Conservation (phyloP, 1,140 invertebrate species). For the Aphelinus certus region DNA sequence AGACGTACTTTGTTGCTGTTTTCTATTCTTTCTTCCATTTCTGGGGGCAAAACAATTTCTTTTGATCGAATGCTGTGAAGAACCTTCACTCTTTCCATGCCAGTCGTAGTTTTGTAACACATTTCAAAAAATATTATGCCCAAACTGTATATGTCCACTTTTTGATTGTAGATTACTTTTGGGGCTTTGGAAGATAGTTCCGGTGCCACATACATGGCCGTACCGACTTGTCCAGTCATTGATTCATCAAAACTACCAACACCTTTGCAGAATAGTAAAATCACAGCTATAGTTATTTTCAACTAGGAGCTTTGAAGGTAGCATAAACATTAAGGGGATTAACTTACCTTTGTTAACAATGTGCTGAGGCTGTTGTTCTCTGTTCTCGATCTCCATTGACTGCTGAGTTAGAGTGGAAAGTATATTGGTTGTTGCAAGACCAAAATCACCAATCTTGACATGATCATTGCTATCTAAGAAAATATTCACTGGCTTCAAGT, state of each 20-base stretch:
- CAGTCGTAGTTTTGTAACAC: conserved; percentile 85
- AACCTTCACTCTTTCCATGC: conserved; percentile 88
- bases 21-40: conserved; percentile 64
- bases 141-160: conserved; percentile 93
- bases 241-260: conserved; percentile 59
- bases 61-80: conserved; percentile 74
- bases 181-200: conserved; percentile 77
- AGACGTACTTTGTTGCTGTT: conserved; percentile 49
- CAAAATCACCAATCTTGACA: conserved; percentile 98
- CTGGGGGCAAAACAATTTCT: conserved; percentile 75
- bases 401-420: conserved; percentile 57
- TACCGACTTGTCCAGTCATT: conserved; percentile 87
- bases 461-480: conserved; percentile 95
- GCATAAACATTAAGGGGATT: background rate
- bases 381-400: background rate
- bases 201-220: conserved; percentile 92
- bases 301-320: background rate
- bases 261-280: conserved; percentile 38
- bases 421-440: conserved; percentile 86
- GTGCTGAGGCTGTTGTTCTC: conserved; percentile 48
- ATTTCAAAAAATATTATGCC: conserved; percentile 96
- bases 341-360: conserved; percentile 48
- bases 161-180: conserved; percentile 87
- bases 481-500: conserved; percentile 96
- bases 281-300: too few species aligned